Conservation (phyloP, 37 sponge, comb jelly and placozoan species). For the Tethya wilhelma region DNA sequence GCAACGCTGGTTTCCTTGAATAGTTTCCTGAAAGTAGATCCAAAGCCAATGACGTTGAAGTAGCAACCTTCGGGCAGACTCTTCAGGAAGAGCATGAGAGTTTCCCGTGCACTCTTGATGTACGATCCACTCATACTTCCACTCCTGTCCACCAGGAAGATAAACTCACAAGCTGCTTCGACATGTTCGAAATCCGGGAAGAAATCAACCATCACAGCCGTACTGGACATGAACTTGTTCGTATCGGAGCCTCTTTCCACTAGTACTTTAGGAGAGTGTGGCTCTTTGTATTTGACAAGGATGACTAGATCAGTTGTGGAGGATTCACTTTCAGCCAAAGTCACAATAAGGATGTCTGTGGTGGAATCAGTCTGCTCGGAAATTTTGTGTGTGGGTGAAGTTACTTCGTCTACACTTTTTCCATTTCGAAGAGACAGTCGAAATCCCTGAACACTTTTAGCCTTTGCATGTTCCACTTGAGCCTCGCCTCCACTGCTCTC, state of each 20-base stretch:
- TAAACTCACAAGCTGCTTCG: constrained; percentile 63
- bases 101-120: constrained; percentile 76
- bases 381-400: constrained; percentile 68
- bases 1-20: constrained; percentile 59
- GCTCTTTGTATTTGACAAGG: constrained; percentile 38
- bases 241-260: constrained; percentile 35
- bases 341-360: background rate
- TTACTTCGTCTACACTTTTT: constrained; percentile 27
- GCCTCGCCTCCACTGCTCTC: background rate
- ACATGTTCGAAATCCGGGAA: constrained; percentile 52
- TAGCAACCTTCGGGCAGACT: constrained; percentile 77
- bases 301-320: constrained; percentile 64
- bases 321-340: constrained; percentile 14
- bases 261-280: constrained; percentile 56
- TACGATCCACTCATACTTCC: constrained; percentile 80
- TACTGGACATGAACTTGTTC: constrained; percentile 27
- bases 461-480: background rate
- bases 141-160: constrained; percentile 87
- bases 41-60: constrained; percentile 91
- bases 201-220: constrained; percentile 74
- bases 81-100: constrained; percentile 81
- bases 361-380: background rate
- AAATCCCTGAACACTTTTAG: constrained; percentile 38
- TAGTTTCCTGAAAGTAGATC: constrained; percentile 43
- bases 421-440: constrained; percentile 31